Percentiles rank a stretch among this genome's conserved stretches.
phyloP scores from a whole-genome alignment of 2,888 invertebrate genomes.

The Plebejus anna region DNA sequence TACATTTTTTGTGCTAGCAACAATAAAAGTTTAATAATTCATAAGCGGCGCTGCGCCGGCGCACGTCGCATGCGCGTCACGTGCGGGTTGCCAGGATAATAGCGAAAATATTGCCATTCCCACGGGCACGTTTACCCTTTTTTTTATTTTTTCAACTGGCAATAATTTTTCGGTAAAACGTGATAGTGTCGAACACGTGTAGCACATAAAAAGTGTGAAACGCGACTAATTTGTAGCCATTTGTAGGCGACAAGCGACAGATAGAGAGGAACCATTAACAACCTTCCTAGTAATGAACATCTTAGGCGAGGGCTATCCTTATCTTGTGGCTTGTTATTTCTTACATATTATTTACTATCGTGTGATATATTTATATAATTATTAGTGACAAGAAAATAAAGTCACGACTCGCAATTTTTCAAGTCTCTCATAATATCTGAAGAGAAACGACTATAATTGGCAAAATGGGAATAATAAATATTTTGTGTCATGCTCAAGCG shows the following conservation, averaged over 20 bases:
- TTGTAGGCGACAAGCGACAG: constrained; percentile 1
- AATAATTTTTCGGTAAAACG: constrained; percentile 23
- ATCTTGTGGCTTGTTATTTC: background rate
- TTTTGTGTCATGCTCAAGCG: too few species aligned
- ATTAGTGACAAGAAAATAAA: background rate
- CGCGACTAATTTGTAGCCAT: constrained; percentile 10
- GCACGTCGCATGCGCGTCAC: constrained; percentile 60
- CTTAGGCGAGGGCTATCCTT: background rate
- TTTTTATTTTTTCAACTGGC: background rate
- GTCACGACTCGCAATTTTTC: background rate
- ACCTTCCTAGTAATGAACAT: constrained; percentile 14
- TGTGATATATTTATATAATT: background rate
- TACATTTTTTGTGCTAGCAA: constrained; percentile 63
- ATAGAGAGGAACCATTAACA: background rate
- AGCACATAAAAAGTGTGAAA: constrained; percentile 14
- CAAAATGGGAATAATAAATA: too few species aligned
- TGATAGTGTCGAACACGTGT: constrained; percentile 24
- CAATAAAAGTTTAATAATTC: constrained; percentile 78
- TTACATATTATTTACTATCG: background rate
- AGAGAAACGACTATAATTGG: background rate
- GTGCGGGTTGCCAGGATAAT: constrained; percentile 64
- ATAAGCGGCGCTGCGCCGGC: constrained; percentile 54
- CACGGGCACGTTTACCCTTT: constrained; percentile 54
- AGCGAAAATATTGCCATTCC: constrained; percentile 69
- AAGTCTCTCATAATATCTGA: background rate